Percentiles rank a stretch among this genome's conserved stretches.
Evolutionary conservation across 35 echinoderm and acorn worm genomes (phyloP).

Genomic region (Hemicentrotus pulcherrimus): DNA sequence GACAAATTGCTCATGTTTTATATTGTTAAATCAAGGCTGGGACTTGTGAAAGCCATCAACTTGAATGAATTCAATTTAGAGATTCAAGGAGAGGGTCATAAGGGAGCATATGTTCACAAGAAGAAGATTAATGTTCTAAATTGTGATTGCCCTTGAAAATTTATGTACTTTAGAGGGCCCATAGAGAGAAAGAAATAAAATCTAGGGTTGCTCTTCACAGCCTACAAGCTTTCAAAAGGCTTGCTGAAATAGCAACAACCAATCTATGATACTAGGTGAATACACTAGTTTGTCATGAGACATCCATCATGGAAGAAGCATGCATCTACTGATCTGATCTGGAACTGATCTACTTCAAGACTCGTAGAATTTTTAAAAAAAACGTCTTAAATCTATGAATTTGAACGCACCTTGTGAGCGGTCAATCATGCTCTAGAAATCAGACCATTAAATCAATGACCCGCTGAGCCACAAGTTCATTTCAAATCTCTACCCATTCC

Average conservation of each 20-base stretch:
- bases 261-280: not conserved
- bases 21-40: too few species aligned
- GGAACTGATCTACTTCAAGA: not conserved
- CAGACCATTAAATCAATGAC: conserved; percentile 18
- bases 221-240: not conserved
- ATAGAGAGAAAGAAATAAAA: not conserved
- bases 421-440: conserved; percentile 18
- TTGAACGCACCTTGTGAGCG: not conserved
- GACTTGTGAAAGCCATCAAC: too few species aligned
- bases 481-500: not conserved
- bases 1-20: too few species aligned
- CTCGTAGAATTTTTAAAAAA: not conserved
- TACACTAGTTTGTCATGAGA: not conserved
- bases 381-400: not conserved
- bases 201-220: not conserved
- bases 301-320: not conserved
- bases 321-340: not conserved
- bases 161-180: too few species aligned
- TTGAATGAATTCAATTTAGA: too few species aligned
- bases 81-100: too few species aligned
- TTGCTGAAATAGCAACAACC: not conserved
- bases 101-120: too few species aligned
- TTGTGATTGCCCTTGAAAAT: too few species aligned
- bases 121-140: too few species aligned
- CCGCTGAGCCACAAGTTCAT: not conserved